A percentile compares a stretch with the other conserved stretches of the same genome.
These are phyloP conservation scores for Phenganax subtilis DNA, from an alignment of 92 coral and sea anemone species.

Conservation along the genomic window DNA sequence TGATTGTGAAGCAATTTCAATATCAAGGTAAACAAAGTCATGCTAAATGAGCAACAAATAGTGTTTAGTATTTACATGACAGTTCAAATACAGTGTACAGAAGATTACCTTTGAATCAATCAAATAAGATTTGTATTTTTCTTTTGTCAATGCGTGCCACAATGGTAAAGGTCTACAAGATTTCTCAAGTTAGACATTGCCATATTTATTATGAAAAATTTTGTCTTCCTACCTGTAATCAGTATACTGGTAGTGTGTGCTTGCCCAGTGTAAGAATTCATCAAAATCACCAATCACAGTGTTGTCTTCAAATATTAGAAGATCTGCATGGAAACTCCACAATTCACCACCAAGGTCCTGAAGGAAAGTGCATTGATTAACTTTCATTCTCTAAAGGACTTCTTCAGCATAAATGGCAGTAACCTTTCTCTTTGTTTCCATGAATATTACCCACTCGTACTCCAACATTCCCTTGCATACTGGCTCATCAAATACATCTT, in stretches of 20 bases:
- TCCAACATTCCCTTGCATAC: slow-evolving; percentile 74
- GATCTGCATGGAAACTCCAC: slow-evolving; percentile 79
- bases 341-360: slow-evolving; percentile 80
- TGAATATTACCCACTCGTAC: slow-evolving; percentile 83
- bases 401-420: neutral
- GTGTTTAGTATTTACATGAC: neutral
- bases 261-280: slow-evolving; percentile 70
- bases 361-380: neutral
- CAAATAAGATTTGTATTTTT: slow-evolving; percentile 66
- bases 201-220: neutral
- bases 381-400: neutral
- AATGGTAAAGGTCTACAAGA: slow-evolving; percentile 76
- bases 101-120: slow-evolving; percentile 62
- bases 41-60: slow-evolving; percentile 48
- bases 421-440: slow-evolving; percentile 81
- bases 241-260: slow-evolving; percentile 56
- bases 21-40: slow-evolving; percentile 80
- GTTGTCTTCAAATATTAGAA: slow-evolving; percentile 62
- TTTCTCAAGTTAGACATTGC: neutral
- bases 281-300: slow-evolving; percentile 80
- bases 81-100: neutral
- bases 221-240: slow-evolving; percentile 69
- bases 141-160: slow-evolving; percentile 92
- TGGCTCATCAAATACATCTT: slow-evolving; percentile 65
- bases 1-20: slow-evolving; percentile 55